These are phyloP conservation scores for Pachyuromys duprasi DNA, from an alignment of 2,797 vertebrate species.

Conservation along the genomic window DNA sequence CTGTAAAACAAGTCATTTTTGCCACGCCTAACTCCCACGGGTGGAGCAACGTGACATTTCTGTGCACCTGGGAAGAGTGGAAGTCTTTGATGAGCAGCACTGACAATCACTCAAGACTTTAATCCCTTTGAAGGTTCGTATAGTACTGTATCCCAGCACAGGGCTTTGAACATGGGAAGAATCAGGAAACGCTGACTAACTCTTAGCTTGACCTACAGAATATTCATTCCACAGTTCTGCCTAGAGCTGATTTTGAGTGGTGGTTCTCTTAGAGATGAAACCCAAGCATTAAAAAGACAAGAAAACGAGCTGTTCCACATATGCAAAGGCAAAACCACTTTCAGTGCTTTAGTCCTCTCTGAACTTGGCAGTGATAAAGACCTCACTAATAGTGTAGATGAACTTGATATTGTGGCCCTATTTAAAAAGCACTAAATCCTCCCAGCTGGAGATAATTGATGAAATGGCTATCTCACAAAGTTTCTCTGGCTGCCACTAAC, in stretches of 20 bases:
- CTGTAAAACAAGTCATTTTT: background rate
- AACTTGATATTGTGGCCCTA: slow-evolving; percentile 76
- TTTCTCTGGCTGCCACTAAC: slow-evolving; percentile 70
- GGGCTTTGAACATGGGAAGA: background rate
- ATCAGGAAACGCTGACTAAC: slow-evolving; percentile 27
- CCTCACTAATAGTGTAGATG: slow-evolving; percentile 77
- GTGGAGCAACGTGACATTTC: background rate
- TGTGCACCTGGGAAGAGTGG: background rate
- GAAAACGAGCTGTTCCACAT: slow-evolving; percentile 45
- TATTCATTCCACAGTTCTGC: slow-evolving; percentile 21
- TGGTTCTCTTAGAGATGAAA: slow-evolving; percentile 64
- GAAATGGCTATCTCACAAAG: slow-evolving; percentile 72
- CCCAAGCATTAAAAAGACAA: slow-evolving; percentile 37
- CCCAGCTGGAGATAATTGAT: slow-evolving; percentile 75
- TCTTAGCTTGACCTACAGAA: slow-evolving; percentile 6
- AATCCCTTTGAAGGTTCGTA: background rate
- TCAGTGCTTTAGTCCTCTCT: slow-evolving; percentile 61
- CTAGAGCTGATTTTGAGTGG: slow-evolving; percentile 41
- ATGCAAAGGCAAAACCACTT: slow-evolving; percentile 61
- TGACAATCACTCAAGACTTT: background rate
- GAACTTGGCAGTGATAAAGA: slow-evolving; percentile 76
- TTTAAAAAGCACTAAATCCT: slow-evolving; percentile 79
- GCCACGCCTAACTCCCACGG: background rate
- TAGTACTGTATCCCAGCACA: background rate
- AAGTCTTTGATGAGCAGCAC: background rate